Evolutionary conservation across 2,113 vertebrate genomes (phyloP), one percentile per base, ranked within the genome.

Genomic region (Alouatta palliata): DNA sequence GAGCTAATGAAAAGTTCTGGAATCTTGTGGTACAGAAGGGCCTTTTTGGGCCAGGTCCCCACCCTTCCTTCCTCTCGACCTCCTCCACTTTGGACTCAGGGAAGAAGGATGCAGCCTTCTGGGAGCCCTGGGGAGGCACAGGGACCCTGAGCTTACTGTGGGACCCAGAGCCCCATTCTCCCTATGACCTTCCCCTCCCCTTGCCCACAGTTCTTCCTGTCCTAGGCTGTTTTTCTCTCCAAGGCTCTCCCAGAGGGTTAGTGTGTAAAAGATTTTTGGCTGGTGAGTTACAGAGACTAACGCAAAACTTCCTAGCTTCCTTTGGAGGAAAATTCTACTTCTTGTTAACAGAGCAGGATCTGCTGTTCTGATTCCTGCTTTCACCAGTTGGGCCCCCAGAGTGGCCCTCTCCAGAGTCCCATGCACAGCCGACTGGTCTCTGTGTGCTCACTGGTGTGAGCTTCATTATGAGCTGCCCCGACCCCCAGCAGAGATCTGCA

Each of bases 191-290:
- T 35, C 40, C 3, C 1, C 11, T 0, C 2, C 5, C 27, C 25
- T 0, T 6, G 6, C 8, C 11, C 16, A 23, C 8, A 23, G 16
- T 64, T 86, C 84, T 73, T 94, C 47, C 54, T 82, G n/a, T n/a
- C 43, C 40, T 2, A 9, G 32, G 75, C 58, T 52, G 6, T 87
- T 77, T 84, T 40, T 79, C 19, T 83, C 73, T 66, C 58, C 32
- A 17, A 52, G 37, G 11, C 66, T 94, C 47, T 87, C 43, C 68
- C 2, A 13, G 58, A 54, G 30, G 71, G 30, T 64, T 91, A 30
- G 20, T 20, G 7, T 79, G 56, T 82, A 91, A 94, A 52, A 64
- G 66, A 68, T 37, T 92, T 94, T 95, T 96, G 96, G 92, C 80
- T 32, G 13, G 45, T 54, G 87, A 96, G 37, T 91, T 82, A 45